phyloP scores from a whole-genome alignment of 2,888 invertebrate genomes.

The Anaspis maculata region DNA sequence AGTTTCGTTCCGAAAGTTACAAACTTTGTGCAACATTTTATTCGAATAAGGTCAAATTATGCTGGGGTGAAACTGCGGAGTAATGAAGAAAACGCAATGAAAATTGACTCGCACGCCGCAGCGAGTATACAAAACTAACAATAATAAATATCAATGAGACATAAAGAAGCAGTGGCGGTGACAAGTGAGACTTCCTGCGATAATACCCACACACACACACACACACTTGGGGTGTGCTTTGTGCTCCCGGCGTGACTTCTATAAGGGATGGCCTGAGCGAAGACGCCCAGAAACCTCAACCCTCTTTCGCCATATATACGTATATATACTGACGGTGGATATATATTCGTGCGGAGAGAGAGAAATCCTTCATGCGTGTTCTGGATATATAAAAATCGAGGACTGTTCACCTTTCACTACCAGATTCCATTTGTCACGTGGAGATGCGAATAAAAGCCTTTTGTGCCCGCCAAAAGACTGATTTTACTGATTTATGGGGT shows the following conservation, averaged over 20 bases:
- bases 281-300: constrained; percentile 7
- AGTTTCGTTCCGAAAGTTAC: too few species aligned
- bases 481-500: constrained; percentile 34
- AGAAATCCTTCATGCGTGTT: constrained; percentile 30
- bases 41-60: neutral
- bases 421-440: constrained; percentile 43
- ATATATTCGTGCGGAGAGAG: constrained; percentile 14
- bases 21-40: too few species aligned
- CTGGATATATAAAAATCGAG: constrained; percentile 39
- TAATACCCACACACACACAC: constrained; percentile 27
- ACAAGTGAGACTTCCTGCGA: constrained; percentile 34
- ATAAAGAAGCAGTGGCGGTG: constrained; percentile 33
- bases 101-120: neutral
- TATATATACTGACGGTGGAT: constrained; percentile 12
- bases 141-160: constrained; percentile 31
- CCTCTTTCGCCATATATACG: constrained; percentile 14
- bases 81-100: neutral
- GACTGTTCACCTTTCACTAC: constrained; percentile 42
- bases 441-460: constrained; percentile 33
- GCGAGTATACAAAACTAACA: constrained; percentile 19
- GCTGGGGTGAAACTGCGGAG: neutral
- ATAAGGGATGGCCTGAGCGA: constrained; percentile 25
- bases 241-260: constrained; percentile 25
- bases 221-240: too few species aligned
- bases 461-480: constrained; percentile 28